Evolutionary conservation across 2,888 invertebrate genomes (phyloP), one percentile per base, ranked within the genome.

Genomic region (Philaethria dido): DNA sequence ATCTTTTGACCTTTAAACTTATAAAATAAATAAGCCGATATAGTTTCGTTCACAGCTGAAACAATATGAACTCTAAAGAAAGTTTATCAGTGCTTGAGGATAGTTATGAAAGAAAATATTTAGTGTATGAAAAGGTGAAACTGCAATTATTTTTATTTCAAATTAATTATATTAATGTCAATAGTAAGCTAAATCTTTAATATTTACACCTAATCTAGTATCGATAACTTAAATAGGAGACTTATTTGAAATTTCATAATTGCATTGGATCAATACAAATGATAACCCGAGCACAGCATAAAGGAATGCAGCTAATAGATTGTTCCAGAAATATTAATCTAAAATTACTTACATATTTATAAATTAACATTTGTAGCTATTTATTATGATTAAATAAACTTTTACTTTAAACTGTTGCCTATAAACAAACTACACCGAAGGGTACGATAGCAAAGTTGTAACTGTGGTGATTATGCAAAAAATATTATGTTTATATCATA

Each of bases 401-500:
- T 50, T 3, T 50, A 50, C 14, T 29, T n/a, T 50, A 4, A 50
- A 29, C n/a, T 50, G 29, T 2, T 3, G 25, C 16, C 4, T 4
- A 2, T 3, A n/a, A 62, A 62, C 66, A 9, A 64, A 66, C 70
- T 54, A 74, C 73, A 57, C 50, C 29, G 50, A 8, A 16, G 29
- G 25, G 71, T 70, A 59, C 73, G 74, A 71, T 69, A 67, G 78
- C 74, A 72, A 77, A 77, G 78, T 74, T 71, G 66, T 73, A 70
- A 86, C 83, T 86, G 85, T 73, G 73, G 76, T 67, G 77, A 80
- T 80, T 78, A 78, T 77, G 73, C 73, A 70, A 72, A 69, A 72
- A 77, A 74, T 75, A 83, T 83, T 78, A 82, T 79, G 82, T 84
- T 81, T 84, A 82, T 86, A 84, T 78, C 77, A 73, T 75, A 74